Percentiles rank a stretch among this genome's conserved stretches.
phyloP scores from a whole-genome alignment of 1,140 invertebrate genomes.

The Lethocerus indicus region DNA sequence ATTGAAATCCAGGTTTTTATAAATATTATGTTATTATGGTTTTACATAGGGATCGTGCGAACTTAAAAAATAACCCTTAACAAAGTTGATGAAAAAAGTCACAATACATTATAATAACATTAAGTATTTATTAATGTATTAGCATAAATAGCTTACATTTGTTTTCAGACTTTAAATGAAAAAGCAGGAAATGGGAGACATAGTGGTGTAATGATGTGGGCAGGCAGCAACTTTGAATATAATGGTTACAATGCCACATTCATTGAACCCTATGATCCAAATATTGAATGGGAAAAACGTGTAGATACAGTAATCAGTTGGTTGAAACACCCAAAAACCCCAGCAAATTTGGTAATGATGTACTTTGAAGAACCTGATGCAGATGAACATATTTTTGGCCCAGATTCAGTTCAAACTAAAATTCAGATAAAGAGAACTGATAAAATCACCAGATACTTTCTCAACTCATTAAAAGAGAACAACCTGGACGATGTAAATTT shows the following conservation, averaged over 20 bases:
- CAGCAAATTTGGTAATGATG: slow-evolving; percentile 43
- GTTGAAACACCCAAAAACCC: slow-evolving; percentile 35
- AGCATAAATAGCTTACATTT: too few relatives aligned
- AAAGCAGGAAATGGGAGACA: slow-evolving; percentile 21
- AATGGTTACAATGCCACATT: slow-evolving; percentile 26
- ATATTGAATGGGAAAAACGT: slow-evolving; percentile 31
- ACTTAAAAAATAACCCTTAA: too few relatives aligned
- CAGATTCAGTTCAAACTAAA: slow-evolving; percentile 26
- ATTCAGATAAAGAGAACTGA: slow-evolving; percentile 35
- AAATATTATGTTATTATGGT: too few relatives aligned
- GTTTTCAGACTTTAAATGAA: slow-evolving; percentile 36
- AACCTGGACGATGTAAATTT: slow-evolving; percentile 41
- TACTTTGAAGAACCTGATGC: slow-evolving; percentile 61
- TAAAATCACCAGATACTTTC: slow-evolving; percentile 34
- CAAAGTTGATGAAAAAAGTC: too few relatives aligned
- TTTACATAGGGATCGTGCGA: too few relatives aligned
- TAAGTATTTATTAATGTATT: too few relatives aligned
- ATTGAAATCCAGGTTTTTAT: too few relatives aligned
- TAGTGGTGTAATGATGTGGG: slow-evolving; percentile 45
- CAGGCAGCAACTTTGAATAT: slow-evolving; percentile 31
- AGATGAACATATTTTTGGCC: slow-evolving; percentile 33
- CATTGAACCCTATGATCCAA: slow-evolving; percentile 30
- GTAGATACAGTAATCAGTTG: slow-evolving; percentile 44
- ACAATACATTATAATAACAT: too few relatives aligned
- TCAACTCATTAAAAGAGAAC: slow-evolving; percentile 30